Base-by-base conservation (phyloP, 2,888 invertebrate genomes). In the Hypomecis atomaria region DNA sequence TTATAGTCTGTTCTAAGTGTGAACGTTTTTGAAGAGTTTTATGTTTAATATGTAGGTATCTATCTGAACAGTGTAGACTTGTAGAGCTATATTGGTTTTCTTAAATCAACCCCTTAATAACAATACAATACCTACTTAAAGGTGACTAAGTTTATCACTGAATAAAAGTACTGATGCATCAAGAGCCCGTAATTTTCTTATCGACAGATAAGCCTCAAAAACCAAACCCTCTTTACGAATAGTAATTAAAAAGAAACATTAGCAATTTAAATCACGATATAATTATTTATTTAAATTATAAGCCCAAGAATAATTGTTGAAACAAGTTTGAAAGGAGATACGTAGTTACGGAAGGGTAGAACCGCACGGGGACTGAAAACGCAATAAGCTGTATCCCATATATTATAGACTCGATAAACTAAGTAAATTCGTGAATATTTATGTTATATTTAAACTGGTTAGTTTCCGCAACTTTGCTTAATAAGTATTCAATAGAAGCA, bases 251-350 rank as follows among this genome's bases (percentile, higher is more conserved):
- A 55, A 9, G 4, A 58, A 42, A 54, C 50, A 66, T 67, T 65
- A 57, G 65, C 68, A 66, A 62, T 70, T 62, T 69, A 67, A 72
- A 72, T 63, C 34, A 56, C 62, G 44, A 38, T 49, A 37, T 44
- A 57, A 60, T 61, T 65, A 70, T 62, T 65, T 42, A 63, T 61
- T 65, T 43, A 63, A 62, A 63, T 68, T 58, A 55, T 62, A 70
- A 65, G 53, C 49, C 40, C 33, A 23, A 53, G 45, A 34, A 53
- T 23, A 23, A 23, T 58, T 37, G 37, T 53, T 49, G 11, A 63
- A 72, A 73, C 69, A 62, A 63, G 70, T 75, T 73, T 69, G 0
- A 66, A 79, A 78, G 81, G 69, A 60, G 69, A 78, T 81, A 82
- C 80, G 70, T 71, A 78, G 7, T 38, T 23, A 52, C 6, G 7